Conservation (phyloP, 2,113 vertebrate genomes). For the Corydoras maculifer region DNA sequence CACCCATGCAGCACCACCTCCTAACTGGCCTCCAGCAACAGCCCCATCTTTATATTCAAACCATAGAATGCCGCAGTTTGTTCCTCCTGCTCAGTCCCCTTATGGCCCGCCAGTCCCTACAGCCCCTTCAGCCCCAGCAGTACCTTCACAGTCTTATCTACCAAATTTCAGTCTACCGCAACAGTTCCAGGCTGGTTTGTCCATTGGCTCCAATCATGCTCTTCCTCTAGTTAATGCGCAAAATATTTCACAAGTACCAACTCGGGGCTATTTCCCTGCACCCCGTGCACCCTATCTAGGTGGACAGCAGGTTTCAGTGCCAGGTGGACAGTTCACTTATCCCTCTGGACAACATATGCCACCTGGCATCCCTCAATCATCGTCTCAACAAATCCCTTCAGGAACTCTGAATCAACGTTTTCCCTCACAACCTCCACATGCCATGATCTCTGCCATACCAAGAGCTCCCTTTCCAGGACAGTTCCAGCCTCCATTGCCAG, state of each 20-base stretch:
- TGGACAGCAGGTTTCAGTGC: slow-evolving; percentile 14
- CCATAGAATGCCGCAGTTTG: slow-evolving; percentile 15
- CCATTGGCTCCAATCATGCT: slow-evolving; percentile 15
- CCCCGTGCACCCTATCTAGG: slow-evolving; percentile 1
- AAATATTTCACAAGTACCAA: slow-evolving; percentile 12
- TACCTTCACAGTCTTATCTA: slow-evolving; percentile 4
- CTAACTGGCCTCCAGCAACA: slow-evolving; percentile 19
- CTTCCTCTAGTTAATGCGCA: slow-evolving; percentile 8
- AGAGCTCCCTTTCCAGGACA: slow-evolving; percentile 13
- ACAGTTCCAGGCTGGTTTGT: slow-evolving; percentile 27
- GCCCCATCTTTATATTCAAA: slow-evolving; percentile 18
- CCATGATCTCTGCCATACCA: slow-evolving; percentile 3
- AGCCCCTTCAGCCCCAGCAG: not conserved
- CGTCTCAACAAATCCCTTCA: slow-evolving; percentile 31
- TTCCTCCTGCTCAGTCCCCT: not conserved
- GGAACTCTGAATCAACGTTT: slow-evolving; percentile 26
- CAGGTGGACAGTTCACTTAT: slow-evolving; percentile 15
- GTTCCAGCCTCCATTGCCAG: slow-evolving; percentile 10
- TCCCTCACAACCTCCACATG: slow-evolving; percentile 10
- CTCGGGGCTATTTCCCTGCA: slow-evolving; percentile 24
- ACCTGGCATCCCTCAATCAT: slow-evolving; percentile 8
- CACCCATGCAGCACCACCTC: slow-evolving; percentile 9
- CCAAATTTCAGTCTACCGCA: slow-evolving; percentile 19
- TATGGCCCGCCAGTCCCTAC: slow-evolving; percentile 5
- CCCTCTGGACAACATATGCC: slow-evolving; percentile 30